Percentiles rank a stretch among this genome's conserved stretches.
phyloP scores from a whole-genome alignment of 2,113 vertebrate genomes.

The Morone chrysops region DNA sequence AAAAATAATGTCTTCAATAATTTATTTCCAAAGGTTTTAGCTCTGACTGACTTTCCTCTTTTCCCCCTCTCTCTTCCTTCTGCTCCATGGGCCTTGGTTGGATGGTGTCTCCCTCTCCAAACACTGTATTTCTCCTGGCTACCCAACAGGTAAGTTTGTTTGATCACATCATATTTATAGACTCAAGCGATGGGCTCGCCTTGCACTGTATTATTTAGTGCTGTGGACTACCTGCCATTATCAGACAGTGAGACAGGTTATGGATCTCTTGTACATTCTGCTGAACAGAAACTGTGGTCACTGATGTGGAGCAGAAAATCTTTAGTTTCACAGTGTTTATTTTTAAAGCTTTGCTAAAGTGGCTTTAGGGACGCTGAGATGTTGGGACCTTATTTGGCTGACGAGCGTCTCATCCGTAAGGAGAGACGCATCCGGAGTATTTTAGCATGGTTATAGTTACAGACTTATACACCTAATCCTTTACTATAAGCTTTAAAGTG shows the following conservation, averaged over 20 bases:
- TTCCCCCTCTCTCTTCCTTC: neutral
- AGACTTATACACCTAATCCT: slow-evolving; percentile 58
- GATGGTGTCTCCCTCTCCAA: slow-evolving; percentile 30
- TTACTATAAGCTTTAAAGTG: slow-evolving; percentile 32
- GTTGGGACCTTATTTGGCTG: slow-evolving; percentile 46
- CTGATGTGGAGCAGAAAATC: slow-evolving; percentile 41
- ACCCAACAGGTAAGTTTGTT: slow-evolving; percentile 76
- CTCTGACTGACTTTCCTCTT: slow-evolving; percentile 54
- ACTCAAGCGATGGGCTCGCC: neutral
- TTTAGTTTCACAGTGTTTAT: slow-evolving; percentile 38
- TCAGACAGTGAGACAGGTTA: slow-evolving; percentile 10
- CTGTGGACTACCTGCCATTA: slow-evolving; percentile 18
- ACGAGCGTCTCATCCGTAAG: slow-evolving; percentile 17
- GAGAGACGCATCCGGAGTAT: slow-evolving; percentile 17
- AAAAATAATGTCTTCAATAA: slow-evolving; percentile 70
- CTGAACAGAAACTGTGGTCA: slow-evolving; percentile 15
- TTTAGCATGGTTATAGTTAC: slow-evolving; percentile 30
- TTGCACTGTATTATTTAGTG: slow-evolving; percentile 42
- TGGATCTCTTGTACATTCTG: slow-evolving; percentile 23
- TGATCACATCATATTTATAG: slow-evolving; percentile 58
- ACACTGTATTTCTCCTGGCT: slow-evolving; percentile 35
- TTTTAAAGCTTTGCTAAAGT: slow-evolving; percentile 43
- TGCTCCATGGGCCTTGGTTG: slow-evolving; percentile 49
- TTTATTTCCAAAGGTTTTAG: slow-evolving; percentile 62
- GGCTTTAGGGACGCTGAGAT: slow-evolving; percentile 11